Evolutionary conservation across 37 sponge, comb jelly and placozoan genomes (phyloP).

Genomic region (Theonella swinhoei): DNA sequence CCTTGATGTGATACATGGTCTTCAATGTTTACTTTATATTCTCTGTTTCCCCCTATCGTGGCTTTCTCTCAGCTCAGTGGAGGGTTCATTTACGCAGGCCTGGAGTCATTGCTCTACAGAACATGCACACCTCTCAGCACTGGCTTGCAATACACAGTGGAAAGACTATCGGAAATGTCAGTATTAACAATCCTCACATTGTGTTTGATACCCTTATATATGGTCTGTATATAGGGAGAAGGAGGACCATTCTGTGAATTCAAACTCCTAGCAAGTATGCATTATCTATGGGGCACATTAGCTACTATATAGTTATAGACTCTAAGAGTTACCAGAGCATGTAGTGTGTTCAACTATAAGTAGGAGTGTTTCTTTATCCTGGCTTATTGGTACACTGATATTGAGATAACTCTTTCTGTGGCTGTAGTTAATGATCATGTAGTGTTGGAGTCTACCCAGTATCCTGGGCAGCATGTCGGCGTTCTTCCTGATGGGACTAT

Average conservation of each 20-base stretch:
- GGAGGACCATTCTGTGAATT: constrained; percentile 74
- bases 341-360: no score
- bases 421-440: constrained; percentile 3
- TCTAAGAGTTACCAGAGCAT: no score
- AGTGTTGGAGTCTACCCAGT: constrained; percentile 44
- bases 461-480: constrained; percentile 56
- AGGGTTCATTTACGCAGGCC: constrained; percentile 17
- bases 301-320: not conserved
- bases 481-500: constrained; percentile 36
- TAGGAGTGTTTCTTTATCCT: no score
- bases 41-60: not conserved
- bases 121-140: not conserved
- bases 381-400: no score
- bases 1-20: not conserved
- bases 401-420: not conserved
- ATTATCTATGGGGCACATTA: not conserved
- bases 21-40: not conserved
- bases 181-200: not conserved
- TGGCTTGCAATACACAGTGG: constrained; percentile 40
- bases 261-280: not conserved
- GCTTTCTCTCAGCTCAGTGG: constrained; percentile 25
- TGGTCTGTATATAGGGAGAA: constrained; percentile 18
- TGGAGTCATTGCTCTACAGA: constrained; percentile 51
- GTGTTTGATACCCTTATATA: not conserved
- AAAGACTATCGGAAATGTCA: constrained; percentile 27